Base-by-base conservation (phyloP, 2,113 vertebrate species). In the Paraplagusia blochii region DNA sequence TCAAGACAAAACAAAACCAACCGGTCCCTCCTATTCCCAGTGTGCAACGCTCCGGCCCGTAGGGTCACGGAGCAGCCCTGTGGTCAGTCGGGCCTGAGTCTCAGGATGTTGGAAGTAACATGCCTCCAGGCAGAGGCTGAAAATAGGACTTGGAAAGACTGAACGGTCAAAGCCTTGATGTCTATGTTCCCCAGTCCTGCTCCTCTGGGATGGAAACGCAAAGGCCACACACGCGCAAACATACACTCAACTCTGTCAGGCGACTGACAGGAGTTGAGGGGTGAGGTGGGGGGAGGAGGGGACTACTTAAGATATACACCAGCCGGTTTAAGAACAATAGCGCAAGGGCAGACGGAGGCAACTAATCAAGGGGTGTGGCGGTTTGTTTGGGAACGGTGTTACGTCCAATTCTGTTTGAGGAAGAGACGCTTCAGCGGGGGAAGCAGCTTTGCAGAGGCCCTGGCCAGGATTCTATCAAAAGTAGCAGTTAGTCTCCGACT, bases 31-130 rank as follows among this genome's bases (percentile, higher is more conserved):
- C 64, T 47, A 46, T 65, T 61, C 58, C 64, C 69, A 53, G 45
- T 11, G 13, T 33, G 43, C 8, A 15, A 11, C 46, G 35, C 8
- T 13, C 3, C 16, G 55, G 36, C 12, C 44, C 57, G 59, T 50
- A 59, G 48, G 66, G 63, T 77, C 70, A 62, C 3, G 5, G 69
- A 49, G 64, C 64, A 58, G 56, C 18, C 0, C 60, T 44, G 58
- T 61, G 63, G 74, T 82, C 74, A 69, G 43, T 63, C 62, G 46
- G 60, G 58, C 62, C 63, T 62, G 68, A 76, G 77, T 56, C 39
- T 51, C 76, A 72, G 79, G 77, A 84, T 69, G 76, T 79, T 57
- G 59, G 49, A 56, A 72, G 65, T 59, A 48, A 12, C 47, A 49
- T 53, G 74, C 72, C 69, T 53, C 44, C 1, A 39, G 72, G 71